phyloP scores from a whole-genome alignment of 1,140 invertebrate species.

The Aphelinus certus region DNA sequence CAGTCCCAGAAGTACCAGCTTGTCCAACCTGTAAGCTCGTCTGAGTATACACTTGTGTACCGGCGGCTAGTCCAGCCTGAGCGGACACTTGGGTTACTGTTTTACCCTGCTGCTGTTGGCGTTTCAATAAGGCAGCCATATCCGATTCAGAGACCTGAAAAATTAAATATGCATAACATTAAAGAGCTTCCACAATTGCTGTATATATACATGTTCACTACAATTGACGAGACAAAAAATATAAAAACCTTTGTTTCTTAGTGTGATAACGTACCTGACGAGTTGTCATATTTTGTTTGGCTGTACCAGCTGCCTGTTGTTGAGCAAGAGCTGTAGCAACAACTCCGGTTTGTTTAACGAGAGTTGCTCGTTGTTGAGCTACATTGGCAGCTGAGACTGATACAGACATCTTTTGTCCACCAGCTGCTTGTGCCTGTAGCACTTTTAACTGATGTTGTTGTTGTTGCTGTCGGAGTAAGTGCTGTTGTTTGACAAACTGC shows the following conservation, averaged over 20 bases:
- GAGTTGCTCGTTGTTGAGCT: slow-evolving; percentile 54
- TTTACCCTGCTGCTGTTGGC: slow-evolving; percentile 69
- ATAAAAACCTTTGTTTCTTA: too few species aligned
- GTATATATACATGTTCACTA: too few species aligned
- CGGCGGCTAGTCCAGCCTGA: slow-evolving; percentile 60
- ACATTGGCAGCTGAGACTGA: slow-evolving; percentile 51
- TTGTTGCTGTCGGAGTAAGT: slow-evolving; percentile 62
- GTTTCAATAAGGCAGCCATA: slow-evolving; percentile 73
- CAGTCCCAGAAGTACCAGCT: slow-evolving; percentile 56
- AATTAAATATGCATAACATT: neutral
- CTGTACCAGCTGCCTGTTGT: slow-evolving; percentile 41
- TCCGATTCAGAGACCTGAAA: slow-evolving; percentile 72
- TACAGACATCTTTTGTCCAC: slow-evolving; percentile 59
- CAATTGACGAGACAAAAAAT: neutral
- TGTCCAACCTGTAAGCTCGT: slow-evolving; percentile 67
- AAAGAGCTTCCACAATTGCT: too few species aligned
- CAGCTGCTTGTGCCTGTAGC: slow-evolving; percentile 48
- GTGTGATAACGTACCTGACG: slow-evolving; percentile 47
- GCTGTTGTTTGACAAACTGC: slow-evolving; percentile 66
- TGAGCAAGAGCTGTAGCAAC: slow-evolving; percentile 18
- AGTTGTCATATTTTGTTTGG: slow-evolving; percentile 67
- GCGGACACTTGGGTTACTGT: slow-evolving; percentile 61
- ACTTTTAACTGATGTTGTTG: slow-evolving; percentile 62
- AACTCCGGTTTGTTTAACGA: slow-evolving; percentile 55
- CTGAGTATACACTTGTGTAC: slow-evolving; percentile 69